Percentiles rank a stretch among this genome's conserved stretches.
Evolutionary conservation across 2,113 vertebrate genomes (phyloP).

Genomic region (Tachysurus vachellii): DNA sequence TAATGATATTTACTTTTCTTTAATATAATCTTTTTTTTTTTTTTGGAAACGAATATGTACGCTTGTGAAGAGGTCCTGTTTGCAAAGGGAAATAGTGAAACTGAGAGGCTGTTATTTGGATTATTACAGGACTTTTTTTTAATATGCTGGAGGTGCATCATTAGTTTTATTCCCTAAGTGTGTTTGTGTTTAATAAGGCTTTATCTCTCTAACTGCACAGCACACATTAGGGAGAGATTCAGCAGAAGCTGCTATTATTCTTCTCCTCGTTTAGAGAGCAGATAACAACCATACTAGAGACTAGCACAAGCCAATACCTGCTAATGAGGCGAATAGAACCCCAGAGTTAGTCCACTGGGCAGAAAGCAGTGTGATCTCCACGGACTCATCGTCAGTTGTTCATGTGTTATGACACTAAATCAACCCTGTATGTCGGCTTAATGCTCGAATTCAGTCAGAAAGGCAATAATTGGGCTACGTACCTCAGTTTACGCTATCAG

Average conservation of each 20-base stretch:
- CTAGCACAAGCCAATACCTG: constrained; percentile 36
- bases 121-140: constrained; percentile 59
- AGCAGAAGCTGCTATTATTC: constrained; percentile 68
- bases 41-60: constrained; percentile 56
- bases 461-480: background rate
- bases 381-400: background rate
- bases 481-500: background rate
- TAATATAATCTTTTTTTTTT: constrained; percentile 65
- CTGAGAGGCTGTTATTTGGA: constrained; percentile 55
- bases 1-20: constrained; percentile 77
- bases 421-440: background rate
- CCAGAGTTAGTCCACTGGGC: constrained; percentile 13
- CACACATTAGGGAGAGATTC: constrained; percentile 65
- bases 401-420: background rate
- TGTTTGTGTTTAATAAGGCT: constrained; percentile 68
- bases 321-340: constrained; percentile 37
- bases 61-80: constrained; percentile 65
- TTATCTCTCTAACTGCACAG: constrained; percentile 50
- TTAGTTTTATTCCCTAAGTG: constrained; percentile 64
- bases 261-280: constrained; percentile 66
- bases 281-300: constrained; percentile 57
- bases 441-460: background rate
- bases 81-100: constrained; percentile 56
- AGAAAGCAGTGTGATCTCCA: background rate
- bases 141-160: constrained; percentile 61